Evolutionary conservation across 2,888 invertebrate species (phyloP), one percentile per base, ranked within the genome.

Genomic region (Andrena dorsata): DNA sequence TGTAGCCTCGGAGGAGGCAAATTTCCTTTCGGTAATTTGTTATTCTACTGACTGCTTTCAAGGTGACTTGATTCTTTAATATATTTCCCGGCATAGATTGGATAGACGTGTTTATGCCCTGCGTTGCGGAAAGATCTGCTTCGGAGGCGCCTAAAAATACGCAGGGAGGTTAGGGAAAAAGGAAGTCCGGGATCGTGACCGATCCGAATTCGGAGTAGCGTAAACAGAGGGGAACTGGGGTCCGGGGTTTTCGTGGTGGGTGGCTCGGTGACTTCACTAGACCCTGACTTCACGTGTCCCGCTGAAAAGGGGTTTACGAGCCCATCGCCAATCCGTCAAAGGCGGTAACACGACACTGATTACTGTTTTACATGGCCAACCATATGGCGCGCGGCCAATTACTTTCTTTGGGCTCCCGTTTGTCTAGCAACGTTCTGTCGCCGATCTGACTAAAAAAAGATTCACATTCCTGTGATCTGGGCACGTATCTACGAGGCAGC

Each of bases 311-410:
- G 69, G 79, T 90, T 91, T 91, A 90, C 88, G 91, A 89, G 86
- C 85, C 41, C 87, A 81, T 86, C 82, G 87, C 86, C 78, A 80
- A 85, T 86, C 87, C 87, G 86, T 91, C 90, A 90, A 90, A 91
- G 90, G 84, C 80, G 75, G 90, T 85, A 91, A 91, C 87, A 73
- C 83, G 88, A 91, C 88, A 88, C 91, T 89, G 89, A 91, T 91
- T 90, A 90, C 90, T 88, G 85, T 89, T 89, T 90, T 83, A 87
- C 86, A 83, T 88, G 84, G 82, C 64, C 64, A 79, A 78, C 70
- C 74, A 69, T 49, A 49, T 79, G 84, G 76, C 74, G 56, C 49
- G 30, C 65, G 23, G 71, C 84, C 75, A 83, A 64, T 61, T 28
- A 60, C 74, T 71, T 83, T 70, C 61, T 65, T 72, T 35, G 64